Conservation (phyloP, 2,888 invertebrate genomes). For the Salticus scenicus region DNA sequence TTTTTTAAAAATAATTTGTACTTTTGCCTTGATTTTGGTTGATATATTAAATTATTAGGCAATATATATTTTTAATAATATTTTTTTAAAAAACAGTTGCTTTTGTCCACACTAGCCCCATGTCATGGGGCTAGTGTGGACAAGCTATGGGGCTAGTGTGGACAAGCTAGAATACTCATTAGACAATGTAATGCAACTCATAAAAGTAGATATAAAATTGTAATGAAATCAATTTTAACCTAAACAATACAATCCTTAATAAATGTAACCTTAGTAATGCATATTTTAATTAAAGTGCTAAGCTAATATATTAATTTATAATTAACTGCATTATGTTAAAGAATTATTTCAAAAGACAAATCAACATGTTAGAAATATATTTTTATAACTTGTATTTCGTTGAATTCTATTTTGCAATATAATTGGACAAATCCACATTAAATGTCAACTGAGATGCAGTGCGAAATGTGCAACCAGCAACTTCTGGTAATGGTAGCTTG, state of each 20-base stretch:
- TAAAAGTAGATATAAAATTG: too few species aligned
- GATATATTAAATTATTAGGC: background rate
- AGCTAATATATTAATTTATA: background rate
- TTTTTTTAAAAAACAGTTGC: background rate
- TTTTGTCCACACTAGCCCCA: background rate
- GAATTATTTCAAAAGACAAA: too few species aligned
- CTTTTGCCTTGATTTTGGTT: background rate
- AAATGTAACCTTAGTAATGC: background rate
- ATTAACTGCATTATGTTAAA: too few species aligned
- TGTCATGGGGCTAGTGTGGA: background rate
- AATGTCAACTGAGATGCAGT: too few species aligned
- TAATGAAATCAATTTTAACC: too few species aligned
- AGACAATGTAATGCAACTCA: background rate
- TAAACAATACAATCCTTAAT: background rate
- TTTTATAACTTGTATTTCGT: too few species aligned
- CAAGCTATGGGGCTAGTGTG: background rate
- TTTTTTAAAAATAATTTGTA: background rate
- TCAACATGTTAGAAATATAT: too few species aligned
- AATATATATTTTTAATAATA: background rate
- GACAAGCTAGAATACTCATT: background rate
- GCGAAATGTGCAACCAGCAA: too few species aligned
- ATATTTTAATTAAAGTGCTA: background rate
- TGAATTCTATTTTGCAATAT: too few species aligned
- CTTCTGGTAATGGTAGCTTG: too few species aligned
- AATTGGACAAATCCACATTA: too few species aligned